Conservation (phyloP, 2,888 invertebrate species). For the Osedax fenrisi region DNA sequence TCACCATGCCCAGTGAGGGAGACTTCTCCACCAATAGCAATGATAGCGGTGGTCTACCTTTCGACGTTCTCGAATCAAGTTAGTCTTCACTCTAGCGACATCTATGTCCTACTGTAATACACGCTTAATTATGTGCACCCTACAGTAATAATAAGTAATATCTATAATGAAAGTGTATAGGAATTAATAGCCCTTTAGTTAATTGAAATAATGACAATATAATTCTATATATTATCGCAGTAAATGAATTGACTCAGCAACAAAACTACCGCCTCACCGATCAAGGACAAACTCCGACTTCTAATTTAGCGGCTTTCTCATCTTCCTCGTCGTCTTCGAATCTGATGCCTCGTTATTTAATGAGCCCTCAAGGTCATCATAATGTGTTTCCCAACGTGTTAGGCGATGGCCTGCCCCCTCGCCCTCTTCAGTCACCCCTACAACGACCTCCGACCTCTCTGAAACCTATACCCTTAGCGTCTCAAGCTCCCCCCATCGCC, state of each 20-base stretch:
- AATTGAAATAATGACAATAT: too few species aligned
- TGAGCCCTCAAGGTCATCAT: too few species aligned
- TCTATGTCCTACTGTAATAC: too few species aligned
- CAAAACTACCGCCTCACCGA: not conserved
- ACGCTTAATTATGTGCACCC: too few species aligned
- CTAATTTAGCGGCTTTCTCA: not conserved
- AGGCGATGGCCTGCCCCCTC: too few species aligned
- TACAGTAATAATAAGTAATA: too few species aligned
- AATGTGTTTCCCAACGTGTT: too few species aligned
- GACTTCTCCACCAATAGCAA: not conserved
- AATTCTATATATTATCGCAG: too few species aligned
- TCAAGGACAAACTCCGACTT: not conserved
- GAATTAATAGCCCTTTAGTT: too few species aligned
- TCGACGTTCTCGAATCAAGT: slow-evolving; percentile 44
- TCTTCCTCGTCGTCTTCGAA: too few species aligned
- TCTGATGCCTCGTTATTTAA: not conserved
- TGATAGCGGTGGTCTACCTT: slow-evolving; percentile 39
- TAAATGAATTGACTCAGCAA: not conserved
- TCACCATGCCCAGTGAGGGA: not conserved
- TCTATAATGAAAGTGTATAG: too few species aligned
- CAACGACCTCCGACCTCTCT: not conserved
- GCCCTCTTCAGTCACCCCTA: not conserved
- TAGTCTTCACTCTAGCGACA: slow-evolving; percentile 32
- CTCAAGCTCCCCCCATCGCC: not conserved
- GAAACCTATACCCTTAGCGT: not conserved